Conservation (phyloP, 2,113 vertebrate species). For the Misgurnus anguillicaudatus region DNA sequence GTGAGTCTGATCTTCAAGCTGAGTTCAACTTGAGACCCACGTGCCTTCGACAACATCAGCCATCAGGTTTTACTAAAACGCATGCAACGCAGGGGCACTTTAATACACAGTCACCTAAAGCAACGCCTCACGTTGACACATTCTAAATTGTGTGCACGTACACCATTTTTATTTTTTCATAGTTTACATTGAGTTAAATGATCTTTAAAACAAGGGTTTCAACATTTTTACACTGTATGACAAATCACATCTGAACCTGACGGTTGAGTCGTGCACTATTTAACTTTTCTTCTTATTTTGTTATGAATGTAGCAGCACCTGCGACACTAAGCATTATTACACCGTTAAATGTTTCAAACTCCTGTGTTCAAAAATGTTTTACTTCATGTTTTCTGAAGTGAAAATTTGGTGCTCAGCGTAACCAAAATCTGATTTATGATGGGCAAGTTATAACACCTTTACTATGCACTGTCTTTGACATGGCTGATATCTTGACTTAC, state of each 20-base stretch:
- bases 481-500: background rate
- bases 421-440: slow-evolving; percentile 8
- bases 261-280: slow-evolving; percentile 11
- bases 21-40: slow-evolving; percentile 48
- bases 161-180: background rate
- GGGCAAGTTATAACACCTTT: slow-evolving; percentile 38
- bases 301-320: slow-evolving; percentile 20
- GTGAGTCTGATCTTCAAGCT: slow-evolving; percentile 28
- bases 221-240: background rate
- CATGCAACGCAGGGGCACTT: slow-evolving; percentile 19
- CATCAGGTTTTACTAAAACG: slow-evolving; percentile 18
- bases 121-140: background rate
- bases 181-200: background rate
- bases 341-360: background rate
- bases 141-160: slow-evolving; percentile 9
- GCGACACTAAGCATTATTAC: background rate
- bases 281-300: background rate
- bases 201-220: background rate
- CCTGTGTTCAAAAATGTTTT: too few species aligned
- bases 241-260: slow-evolving; percentile 4
- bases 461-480: slow-evolving; percentile 14
- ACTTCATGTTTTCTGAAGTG: slow-evolving; percentile 21
- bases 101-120: slow-evolving; percentile 21
- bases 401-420: slow-evolving; percentile 38
- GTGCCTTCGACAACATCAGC: slow-evolving; percentile 43